Evolutionary conservation across 2,113 vertebrate genomes (phyloP).

Genomic region (Miniopterus natalensis): DNA sequence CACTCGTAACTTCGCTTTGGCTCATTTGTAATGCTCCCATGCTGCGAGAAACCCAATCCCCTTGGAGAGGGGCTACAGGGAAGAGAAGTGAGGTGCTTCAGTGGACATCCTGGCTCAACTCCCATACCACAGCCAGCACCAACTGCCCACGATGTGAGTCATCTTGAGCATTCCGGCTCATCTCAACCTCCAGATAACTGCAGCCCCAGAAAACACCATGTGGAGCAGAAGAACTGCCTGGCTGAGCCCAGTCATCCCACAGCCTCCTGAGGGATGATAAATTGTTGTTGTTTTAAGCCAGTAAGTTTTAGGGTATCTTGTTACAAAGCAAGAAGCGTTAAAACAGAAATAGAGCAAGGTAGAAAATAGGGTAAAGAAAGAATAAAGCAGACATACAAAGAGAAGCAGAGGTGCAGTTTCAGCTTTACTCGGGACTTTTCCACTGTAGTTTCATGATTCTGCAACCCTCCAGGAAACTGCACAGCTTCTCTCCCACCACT

Average conservation of each 20-base stretch:
- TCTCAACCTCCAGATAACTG: not conserved
- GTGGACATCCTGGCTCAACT: not conserved
- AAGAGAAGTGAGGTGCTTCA: not conserved
- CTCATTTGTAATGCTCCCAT: not conserved
- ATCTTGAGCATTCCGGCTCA: not conserved
- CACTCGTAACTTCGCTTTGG: not conserved
- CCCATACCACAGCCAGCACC: not conserved
- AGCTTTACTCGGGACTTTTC: not conserved
- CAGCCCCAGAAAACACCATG: not conserved
- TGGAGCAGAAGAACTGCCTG: not conserved
- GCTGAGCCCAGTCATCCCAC: not conserved
- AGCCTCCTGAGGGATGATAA: not conserved
- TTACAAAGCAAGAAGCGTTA: not conserved
- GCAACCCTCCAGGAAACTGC: not conserved
- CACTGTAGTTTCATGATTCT: not conserved
- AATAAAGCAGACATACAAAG: not conserved
- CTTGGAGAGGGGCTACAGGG: rapidly evolving
- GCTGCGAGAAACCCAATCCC: not conserved
- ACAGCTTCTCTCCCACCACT: not conserved
- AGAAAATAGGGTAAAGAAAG: not conserved
- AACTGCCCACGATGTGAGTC: not conserved
- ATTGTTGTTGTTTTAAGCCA: not conserved
- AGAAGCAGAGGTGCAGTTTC: not conserved
- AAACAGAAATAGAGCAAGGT: not conserved
- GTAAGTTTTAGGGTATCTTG: not conserved